Conservation (phyloP, 1,140 invertebrate genomes). For the Druon quercuslanigerum region DNA sequence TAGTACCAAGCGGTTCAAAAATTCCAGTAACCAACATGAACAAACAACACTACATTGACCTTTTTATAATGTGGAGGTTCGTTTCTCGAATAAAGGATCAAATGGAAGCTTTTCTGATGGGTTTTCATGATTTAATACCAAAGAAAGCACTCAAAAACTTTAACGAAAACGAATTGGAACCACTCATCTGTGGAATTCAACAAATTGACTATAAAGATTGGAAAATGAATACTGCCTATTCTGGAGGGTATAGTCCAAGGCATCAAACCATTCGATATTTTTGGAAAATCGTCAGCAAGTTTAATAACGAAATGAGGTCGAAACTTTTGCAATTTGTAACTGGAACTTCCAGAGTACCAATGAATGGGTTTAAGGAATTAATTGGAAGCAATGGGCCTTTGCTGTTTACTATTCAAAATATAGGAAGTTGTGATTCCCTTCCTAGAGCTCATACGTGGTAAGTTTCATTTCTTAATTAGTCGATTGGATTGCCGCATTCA, state of each 20-base stretch:
- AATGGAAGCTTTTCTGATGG: not conserved
- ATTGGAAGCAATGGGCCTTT: not conserved
- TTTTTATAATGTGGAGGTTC: not conserved
- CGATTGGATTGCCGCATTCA: not conserved
- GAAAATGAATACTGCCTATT: not conserved
- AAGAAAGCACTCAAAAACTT: not conserved
- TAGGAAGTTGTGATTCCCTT: not conserved
- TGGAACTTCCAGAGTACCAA: not conserved
- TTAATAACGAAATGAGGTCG: not conserved
- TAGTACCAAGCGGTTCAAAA: not conserved
- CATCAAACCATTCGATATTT: not conserved
- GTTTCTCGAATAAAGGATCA: not conserved
- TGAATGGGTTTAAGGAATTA: conserved; percentile 1
- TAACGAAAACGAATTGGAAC: not conserved
- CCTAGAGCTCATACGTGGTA: conserved; percentile 6
- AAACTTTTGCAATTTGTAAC: conserved; percentile 5
- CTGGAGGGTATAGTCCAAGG: not conserved
- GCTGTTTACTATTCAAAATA: not conserved
- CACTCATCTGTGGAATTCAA: not conserved
- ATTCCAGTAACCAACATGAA: not conserved
- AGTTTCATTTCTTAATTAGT: not conserved
- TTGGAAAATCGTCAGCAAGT: not conserved
- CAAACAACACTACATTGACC: not conserved
- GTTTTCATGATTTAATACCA: conserved; percentile 9
- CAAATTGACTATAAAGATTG: not conserved